Conservation (phyloP, 2,797 vertebrate genomes). For the Darevskia mixta region DNA sequence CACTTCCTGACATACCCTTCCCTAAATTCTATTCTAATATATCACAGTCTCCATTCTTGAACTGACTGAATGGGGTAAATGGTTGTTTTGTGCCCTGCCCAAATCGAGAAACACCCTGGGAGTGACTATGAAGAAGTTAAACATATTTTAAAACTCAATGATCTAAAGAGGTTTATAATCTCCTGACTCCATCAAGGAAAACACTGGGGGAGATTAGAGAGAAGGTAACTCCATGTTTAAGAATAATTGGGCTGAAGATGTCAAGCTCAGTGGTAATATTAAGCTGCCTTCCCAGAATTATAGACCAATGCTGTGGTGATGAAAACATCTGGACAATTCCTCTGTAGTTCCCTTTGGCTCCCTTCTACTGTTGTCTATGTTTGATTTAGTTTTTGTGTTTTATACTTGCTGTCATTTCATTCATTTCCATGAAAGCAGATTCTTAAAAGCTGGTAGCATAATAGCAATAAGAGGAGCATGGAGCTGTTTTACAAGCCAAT, state of each 20-base stretch:
- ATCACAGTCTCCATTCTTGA: not conserved
- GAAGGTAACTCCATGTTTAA: not conserved
- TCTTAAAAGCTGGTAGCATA: conserved; percentile 51
- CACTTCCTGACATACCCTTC: not conserved
- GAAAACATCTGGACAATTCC: conserved; percentile 5
- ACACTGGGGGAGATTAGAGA: not conserved
- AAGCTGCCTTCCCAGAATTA: not conserved
- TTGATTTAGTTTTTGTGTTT: conserved; percentile 27
- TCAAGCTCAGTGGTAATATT: not conserved
- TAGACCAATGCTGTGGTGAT: not conserved
- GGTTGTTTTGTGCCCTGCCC: not conserved
- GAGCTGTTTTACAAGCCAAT: conserved; percentile 64
- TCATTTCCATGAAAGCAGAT: conserved; percentile 63
- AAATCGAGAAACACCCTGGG: not conserved
- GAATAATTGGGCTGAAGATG: not conserved
- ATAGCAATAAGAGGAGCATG: conserved; percentile 51
- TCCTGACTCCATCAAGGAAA: not conserved
- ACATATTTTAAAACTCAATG: not conserved
- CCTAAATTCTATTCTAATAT: not conserved
- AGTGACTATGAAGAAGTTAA: not conserved
- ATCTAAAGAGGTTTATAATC: not conserved
- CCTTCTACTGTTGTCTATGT: not conserved
- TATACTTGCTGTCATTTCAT: conserved; percentile 35
- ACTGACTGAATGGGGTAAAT: not conserved
- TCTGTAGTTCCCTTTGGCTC: not conserved